Base-by-base conservation (phyloP, 2,888 invertebrate species). In the Chaetoderma sp. region DNA sequence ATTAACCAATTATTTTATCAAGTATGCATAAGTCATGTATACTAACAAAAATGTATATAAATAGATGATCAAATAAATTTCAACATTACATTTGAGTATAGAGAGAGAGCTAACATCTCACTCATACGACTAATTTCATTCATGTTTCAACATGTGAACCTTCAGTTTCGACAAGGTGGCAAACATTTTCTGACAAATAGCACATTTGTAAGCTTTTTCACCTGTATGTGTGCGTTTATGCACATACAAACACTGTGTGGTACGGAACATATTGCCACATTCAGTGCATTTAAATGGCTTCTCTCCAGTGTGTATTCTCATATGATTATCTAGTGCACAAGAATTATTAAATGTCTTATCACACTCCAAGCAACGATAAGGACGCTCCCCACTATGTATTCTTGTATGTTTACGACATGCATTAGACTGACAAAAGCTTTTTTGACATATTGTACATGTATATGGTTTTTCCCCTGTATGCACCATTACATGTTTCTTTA, bases 211-310 rank as follows among this genome's bases (percentile, higher is more conserved):
- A 42, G 6, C n/a, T 21, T 42, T 42, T 42, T 42, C 42, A 4
- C 42, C 3, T 42, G 42, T 42, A 21, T 42, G 42, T 44, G 45
- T 58, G 2, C 18, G 42, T 8, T 21, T 44, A 16, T 58, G 58
- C 5, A 30, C 30, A 18, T 18, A 45, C 27, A 58, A 28, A n/a
- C 25, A n/a, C 3, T 32, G 27, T 3, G 44, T 32, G 2, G 36
- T 25, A 25, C 28, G 16, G 32, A 58, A 58, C 4, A 18, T n/a
- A n/a, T 58, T 42, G n/a, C 45, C 58, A 25, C 58, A 58, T 10
- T 5, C 8, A 27, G 13, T 27, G 32, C 58, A 58, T 27, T 45
- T 18, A 32, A 39, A n/a, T n/a, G 2, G 45, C 25, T 25, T 47
- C 33, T 47, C 45, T 2, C 30, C 47, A n/a, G n/a, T n/a, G n/a